A percentile compares a stretch with the other conserved stretches of the same genome.
phyloP scores from a whole-genome alignment of 2,797 vertebrate genomes.

The Naso thynnoides region DNA sequence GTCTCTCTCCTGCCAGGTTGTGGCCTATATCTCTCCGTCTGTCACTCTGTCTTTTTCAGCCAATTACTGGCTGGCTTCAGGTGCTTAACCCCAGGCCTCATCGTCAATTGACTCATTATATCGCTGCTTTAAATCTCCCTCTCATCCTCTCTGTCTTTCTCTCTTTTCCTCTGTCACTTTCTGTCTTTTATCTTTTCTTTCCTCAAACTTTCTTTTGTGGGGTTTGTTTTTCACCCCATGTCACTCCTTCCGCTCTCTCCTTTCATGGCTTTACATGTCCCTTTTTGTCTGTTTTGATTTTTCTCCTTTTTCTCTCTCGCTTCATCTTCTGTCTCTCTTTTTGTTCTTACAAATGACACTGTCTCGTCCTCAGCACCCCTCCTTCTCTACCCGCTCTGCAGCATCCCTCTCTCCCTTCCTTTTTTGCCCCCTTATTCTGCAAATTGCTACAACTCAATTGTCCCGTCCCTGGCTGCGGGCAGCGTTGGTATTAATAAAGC shows the following conservation, averaged over 20 bases:
- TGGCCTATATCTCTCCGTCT: constrained; percentile 41
- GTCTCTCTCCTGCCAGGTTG: constrained; percentile 48
- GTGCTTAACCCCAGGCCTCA: constrained; percentile 66
- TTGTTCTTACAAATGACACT: constrained; percentile 1
- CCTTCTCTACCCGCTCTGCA: background rate
- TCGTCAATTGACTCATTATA: constrained; percentile 72
- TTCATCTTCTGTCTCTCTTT: background rate
- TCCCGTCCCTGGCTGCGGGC: constrained; percentile 57
- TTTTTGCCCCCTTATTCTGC: constrained; percentile 31
- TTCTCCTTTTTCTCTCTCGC: background rate
- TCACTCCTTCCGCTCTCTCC: background rate
- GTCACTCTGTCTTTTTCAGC: constrained; percentile 69
- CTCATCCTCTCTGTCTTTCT: constrained; percentile 18
- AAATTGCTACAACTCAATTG: constrained; percentile 68
- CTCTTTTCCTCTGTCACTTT: constrained; percentile 5
- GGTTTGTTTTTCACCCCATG: background rate
- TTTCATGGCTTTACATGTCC: background rate
- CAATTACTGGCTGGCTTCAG: constrained; percentile 73
- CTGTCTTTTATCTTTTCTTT: background rate
- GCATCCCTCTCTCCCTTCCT: background rate
- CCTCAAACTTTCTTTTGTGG: background rate
- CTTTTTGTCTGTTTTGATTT: constrained; percentile 3
- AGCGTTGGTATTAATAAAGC: constrained; percentile 68
- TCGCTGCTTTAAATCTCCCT: constrained; percentile 53
- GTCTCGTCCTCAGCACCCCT: constrained; percentile 1